phyloP scores from a whole-genome alignment of 2,797 vertebrate species.

The Mycteria americana region DNA sequence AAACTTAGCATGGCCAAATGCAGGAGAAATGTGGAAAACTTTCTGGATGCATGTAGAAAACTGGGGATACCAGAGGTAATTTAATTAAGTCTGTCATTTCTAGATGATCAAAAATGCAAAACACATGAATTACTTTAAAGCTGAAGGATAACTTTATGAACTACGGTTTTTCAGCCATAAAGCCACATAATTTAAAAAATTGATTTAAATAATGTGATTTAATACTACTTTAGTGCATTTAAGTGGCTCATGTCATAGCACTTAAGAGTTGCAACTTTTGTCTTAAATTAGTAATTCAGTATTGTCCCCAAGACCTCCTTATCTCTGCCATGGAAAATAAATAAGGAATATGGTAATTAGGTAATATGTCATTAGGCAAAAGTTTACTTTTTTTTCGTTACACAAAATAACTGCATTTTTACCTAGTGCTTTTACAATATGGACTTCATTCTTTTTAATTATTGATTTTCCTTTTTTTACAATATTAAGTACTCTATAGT shows the following conservation, averaged over 20 bases:
- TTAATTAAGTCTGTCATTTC: slow-evolving; percentile 17
- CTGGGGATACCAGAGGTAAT: slow-evolving; percentile 93
- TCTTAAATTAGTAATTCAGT: neutral
- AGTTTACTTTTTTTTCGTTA: neutral
- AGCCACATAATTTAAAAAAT: neutral
- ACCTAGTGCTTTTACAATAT: neutral
- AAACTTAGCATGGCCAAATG: slow-evolving; percentile 98
- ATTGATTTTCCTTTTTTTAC: neutral
- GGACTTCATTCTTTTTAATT: neutral
- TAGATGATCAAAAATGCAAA: neutral
- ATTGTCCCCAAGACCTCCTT: neutral
- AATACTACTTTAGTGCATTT: neutral
- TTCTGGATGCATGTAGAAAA: slow-evolving; percentile 93
- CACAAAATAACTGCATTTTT: neutral
- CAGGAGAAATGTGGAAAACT: slow-evolving; percentile 95
- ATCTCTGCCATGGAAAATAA: neutral
- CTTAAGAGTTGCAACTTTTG: neutral
- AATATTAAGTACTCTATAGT: neutral
- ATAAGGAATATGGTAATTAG: neutral
- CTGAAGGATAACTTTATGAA: neutral
- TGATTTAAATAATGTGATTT: neutral
- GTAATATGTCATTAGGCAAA: neutral
- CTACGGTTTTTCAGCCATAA: neutral
- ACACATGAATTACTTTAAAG: neutral
- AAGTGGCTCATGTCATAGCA: neutral